A percentile compares a stretch with the other conserved stretches of the same genome.
phyloP scores from a whole-genome alignment of 1,140 invertebrate genomes.

The Episyrphus balteatus region DNA sequence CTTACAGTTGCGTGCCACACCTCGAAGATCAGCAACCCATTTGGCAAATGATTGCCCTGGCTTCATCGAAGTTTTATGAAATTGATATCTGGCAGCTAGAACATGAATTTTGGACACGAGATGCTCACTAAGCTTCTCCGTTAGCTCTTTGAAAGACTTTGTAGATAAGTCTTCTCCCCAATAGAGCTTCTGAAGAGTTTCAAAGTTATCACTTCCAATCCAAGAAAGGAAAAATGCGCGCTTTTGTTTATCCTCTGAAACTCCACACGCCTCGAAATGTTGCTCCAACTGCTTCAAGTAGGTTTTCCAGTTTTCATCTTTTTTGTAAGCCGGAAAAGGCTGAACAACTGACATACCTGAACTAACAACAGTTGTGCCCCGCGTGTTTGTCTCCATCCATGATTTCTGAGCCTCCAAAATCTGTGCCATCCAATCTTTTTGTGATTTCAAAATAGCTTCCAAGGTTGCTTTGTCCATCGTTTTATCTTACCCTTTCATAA shows the following conservation, averaged over 20 bases:
- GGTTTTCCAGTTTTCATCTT: no score
- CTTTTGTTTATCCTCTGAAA: slow-evolving; percentile 7
- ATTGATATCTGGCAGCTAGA: background rate
- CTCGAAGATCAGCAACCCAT: slow-evolving; percentile 1
- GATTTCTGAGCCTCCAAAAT: no score
- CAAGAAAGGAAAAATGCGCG: slow-evolving; percentile 4
- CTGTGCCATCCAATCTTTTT: no score
- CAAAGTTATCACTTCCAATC: slow-evolving; percentile 1
- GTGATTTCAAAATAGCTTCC: no score
- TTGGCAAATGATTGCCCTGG: no score
- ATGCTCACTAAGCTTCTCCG: slow-evolving; percentile 4
- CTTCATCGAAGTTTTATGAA: background rate
- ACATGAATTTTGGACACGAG: background rate
- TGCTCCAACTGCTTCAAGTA: no score
- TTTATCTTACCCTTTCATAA: no score
- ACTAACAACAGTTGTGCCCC: no score
- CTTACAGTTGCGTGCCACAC: background rate
- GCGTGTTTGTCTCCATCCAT: no score
- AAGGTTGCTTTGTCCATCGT: no score
- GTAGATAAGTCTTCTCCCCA: background rate
- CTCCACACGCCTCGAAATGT: no score
- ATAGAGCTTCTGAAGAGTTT: slow-evolving; percentile 2
- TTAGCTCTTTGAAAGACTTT: background rate
- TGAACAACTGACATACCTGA: no score
- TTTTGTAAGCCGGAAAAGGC: background rate